A percentile compares a stretch with the other conserved stretches of the same genome.
phyloP scores from a whole-genome alignment of 2,888 invertebrate genomes.

The Emmelina monodactyla region DNA sequence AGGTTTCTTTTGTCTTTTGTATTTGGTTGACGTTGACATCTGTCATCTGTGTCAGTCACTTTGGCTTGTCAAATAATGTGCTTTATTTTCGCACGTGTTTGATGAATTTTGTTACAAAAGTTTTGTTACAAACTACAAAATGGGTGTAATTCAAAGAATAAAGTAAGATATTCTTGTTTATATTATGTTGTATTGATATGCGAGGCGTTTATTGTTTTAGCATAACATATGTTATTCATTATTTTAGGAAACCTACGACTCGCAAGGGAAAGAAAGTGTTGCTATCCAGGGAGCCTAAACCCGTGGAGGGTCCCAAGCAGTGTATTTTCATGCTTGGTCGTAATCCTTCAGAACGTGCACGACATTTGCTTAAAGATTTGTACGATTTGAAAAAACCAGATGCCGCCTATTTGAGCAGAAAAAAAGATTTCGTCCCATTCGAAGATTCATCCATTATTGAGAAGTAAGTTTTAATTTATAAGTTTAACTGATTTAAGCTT shows the following conservation, averaged over 20 bases:
- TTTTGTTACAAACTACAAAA: conserved; percentile 14
- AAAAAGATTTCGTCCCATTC: conserved; percentile 92
- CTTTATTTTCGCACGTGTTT: conserved; percentile 2
- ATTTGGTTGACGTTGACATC: too few species aligned
- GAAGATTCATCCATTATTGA: conserved; percentile 88
- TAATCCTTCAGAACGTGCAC: conserved; percentile 75
- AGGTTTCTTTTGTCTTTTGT: too few species aligned
- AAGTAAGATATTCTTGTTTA: conserved; percentile 24
- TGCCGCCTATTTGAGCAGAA: conserved; percentile 75
- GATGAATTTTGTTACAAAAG: conserved; percentile 4
- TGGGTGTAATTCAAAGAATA: conserved; percentile 51
- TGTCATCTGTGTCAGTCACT: too few species aligned
- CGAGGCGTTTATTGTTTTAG: not conserved
- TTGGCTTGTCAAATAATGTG: too few species aligned
- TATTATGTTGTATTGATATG: not conserved
- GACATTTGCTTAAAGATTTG: conserved; percentile 83
- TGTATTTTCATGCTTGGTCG: conserved; percentile 86
- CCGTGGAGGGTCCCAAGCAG: conserved; percentile 87
- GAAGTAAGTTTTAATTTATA: conserved; percentile 40
- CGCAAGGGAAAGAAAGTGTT: conserved; percentile 87
- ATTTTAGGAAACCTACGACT: conserved; percentile 85
- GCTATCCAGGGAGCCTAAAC: conserved; percentile 82
- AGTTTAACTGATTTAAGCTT: not conserved
- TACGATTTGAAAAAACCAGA: conserved; percentile 88
- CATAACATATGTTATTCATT: not conserved